These are phyloP conservation scores for Conus betulinus DNA, from an alignment of 1,140 invertebrate genomes.

Conservation along the genomic window DNA sequence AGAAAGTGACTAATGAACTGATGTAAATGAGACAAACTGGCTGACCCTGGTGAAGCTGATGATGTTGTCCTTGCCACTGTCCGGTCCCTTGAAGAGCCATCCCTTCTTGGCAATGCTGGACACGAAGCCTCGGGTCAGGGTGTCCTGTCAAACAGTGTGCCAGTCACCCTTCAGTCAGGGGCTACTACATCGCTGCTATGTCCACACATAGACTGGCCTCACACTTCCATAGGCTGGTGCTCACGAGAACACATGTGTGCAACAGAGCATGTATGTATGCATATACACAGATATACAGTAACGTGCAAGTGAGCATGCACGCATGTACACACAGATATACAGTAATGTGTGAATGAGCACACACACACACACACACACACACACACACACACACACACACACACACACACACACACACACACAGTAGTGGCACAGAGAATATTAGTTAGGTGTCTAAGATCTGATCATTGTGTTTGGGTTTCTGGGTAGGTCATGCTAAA, in stretches of 20 bases:
- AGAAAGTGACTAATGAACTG: neutral
- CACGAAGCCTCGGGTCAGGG: slow-evolving; percentile 52
- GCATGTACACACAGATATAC: neutral
- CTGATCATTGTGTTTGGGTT: too few relatives aligned
- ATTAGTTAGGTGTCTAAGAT: too few relatives aligned
- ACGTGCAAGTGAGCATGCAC: neutral
- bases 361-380: slow-evolving; percentile 9
- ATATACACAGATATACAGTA: neutral
- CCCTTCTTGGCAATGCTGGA: slow-evolving; percentile 91
- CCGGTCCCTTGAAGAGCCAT: slow-evolving; percentile 92
- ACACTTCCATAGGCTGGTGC: too few relatives aligned
- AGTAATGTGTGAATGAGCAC: neutral
- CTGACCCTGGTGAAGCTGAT: slow-evolving; percentile 76
- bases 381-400: neutral
- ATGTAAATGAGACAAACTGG: neutral
- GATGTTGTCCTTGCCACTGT: slow-evolving; percentile 81
- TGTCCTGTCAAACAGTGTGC: slow-evolving; percentile 44
- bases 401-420: too few relatives aligned
- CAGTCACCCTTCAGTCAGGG: too few relatives aligned
- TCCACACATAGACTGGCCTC: too few relatives aligned
- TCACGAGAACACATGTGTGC: too few relatives aligned
- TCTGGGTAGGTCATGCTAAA: too few relatives aligned
- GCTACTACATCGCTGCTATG: too few relatives aligned
- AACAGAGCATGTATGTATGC: neutral
- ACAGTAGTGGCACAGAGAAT: too few relatives aligned